These are phyloP conservation scores for Chelidonichthys spinosus DNA, from an alignment of 2,797 vertebrate species.

Conservation along the genomic window DNA sequence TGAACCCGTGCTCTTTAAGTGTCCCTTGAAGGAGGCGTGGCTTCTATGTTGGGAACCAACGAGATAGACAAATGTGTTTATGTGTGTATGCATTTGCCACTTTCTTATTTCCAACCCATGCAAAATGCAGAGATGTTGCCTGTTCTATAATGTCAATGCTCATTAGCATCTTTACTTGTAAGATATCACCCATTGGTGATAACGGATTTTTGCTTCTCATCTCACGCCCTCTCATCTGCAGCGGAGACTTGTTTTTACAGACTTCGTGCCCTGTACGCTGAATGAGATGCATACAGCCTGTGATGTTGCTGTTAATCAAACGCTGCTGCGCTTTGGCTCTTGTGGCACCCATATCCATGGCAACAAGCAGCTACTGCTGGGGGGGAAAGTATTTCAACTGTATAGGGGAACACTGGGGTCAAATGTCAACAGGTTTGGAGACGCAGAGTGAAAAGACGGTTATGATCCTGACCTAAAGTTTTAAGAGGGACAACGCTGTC, in stretches of 20 bases:
- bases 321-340: constrained; percentile 25
- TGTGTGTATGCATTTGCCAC: too few relatives aligned
- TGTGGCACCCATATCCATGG: constrained; percentile 48
- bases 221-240: not conserved
- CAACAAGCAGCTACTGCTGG: constrained; percentile 42
- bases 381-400: constrained; percentile 30
- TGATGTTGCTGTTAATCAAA: constrained; percentile 25
- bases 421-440: constrained; percentile 11
- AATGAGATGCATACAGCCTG: constrained; percentile 6
- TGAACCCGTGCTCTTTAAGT: too few relatives aligned
- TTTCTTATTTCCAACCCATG: constrained; percentile 23
- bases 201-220: not conserved
- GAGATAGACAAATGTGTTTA: too few relatives aligned
- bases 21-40: too few relatives aligned
- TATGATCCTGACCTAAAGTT: not conserved
- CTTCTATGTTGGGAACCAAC: too few relatives aligned
- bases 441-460: not conserved
- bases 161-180: not conserved
- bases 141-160: not conserved
- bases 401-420: constrained; percentile 2
- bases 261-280: not conserved
- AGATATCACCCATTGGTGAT: not conserved
- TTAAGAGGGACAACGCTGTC: not conserved
- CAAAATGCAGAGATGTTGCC: constrained; percentile 9
- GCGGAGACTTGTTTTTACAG: not conserved